Base-by-base conservation (phyloP, 2,113 vertebrate species). In the Epinephelus moara region DNA sequence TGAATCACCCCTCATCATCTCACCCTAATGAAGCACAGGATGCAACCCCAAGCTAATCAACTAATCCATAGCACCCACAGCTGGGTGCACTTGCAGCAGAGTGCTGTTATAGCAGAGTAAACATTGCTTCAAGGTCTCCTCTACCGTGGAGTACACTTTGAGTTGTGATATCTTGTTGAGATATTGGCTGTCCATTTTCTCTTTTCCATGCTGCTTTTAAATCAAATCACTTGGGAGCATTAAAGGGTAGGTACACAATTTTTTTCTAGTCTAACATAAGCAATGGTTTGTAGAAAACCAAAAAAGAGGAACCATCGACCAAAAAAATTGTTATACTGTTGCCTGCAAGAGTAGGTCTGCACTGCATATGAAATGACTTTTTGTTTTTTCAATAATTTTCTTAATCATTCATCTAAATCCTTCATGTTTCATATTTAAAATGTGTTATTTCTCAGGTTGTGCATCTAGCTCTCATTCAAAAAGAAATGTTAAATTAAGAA, bases 51-150 rank as follows among this genome's bases (percentile, higher is more conserved):
- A 74, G 6, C 70, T 57, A 68, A 82, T 66, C 27, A 63, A 57
- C 71, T 73, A 56, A 66, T 80, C 66, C 40, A 79, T 53, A 30
- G 60, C 74, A 50, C 56, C 59, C 49, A 61, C 75, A 87, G 75
- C 72, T 67, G 68, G 63, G 56, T 55, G 66, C 40, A 33, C 40
- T 49, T 63, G 37, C 69, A 71, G 73, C 30, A 25, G 21, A 57
- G 57, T 10, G 49, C 50, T 52, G 23, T 64, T 75, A 71, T 19
- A 42, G 45, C 70, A 42, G 60, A 63, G 70, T 55, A 72, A 88
- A 79, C 25, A 18, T 3, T n/a, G 50, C 18, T 49, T 45, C 12
- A 67, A 75, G 73, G 62, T 55, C 30, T 75, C 14, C 49, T 19
- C 14, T 23, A 1, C 7, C 1, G 30, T 12, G 23, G 19, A 37